Evolutionary conservation across 2,888 invertebrate species (phyloP).

Genomic region (Girardia tigrina): DNA sequence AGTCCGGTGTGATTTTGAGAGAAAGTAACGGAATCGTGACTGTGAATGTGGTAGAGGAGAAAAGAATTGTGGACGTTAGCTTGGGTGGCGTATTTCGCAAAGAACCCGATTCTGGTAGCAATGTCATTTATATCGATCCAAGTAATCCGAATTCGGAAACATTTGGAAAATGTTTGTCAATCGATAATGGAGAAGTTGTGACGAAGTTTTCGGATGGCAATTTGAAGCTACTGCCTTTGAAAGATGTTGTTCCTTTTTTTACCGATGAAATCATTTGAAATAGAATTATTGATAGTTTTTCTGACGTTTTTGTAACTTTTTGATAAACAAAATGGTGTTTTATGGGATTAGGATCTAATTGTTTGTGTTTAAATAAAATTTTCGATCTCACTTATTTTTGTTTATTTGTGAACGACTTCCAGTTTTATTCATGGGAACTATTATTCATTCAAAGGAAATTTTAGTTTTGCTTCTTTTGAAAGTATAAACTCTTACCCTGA

Average conservation of each 20-base stretch:
- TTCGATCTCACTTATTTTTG: too few species aligned
- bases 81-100: conserved; percentile 19
- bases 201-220: conserved; percentile 13
- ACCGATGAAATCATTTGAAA: background rate
- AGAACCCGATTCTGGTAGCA: conserved; percentile 34
- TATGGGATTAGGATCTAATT: too few species aligned
- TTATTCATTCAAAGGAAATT: too few species aligned
- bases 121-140: conserved; percentile 10
- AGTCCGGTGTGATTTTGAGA: conserved; percentile 21
- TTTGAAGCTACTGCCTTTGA: background rate
- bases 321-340: too few species aligned
- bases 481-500: too few species aligned
- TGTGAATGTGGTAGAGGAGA: conserved; percentile 30
- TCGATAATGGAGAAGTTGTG: conserved; percentile 32
- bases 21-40: background rate
- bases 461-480: too few species aligned
- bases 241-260: conserved; percentile 7
- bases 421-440: too few species aligned
- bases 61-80: conserved; percentile 29
- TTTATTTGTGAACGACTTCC: too few species aligned
- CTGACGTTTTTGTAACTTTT: too few species aligned
- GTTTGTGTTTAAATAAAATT: too few species aligned
- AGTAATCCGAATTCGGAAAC: background rate
- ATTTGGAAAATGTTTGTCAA: conserved; percentile 24
- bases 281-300: background rate